phyloP scores from a whole-genome alignment of 2,797 vertebrate genomes.

The Enteromius argenteus region DNA sequence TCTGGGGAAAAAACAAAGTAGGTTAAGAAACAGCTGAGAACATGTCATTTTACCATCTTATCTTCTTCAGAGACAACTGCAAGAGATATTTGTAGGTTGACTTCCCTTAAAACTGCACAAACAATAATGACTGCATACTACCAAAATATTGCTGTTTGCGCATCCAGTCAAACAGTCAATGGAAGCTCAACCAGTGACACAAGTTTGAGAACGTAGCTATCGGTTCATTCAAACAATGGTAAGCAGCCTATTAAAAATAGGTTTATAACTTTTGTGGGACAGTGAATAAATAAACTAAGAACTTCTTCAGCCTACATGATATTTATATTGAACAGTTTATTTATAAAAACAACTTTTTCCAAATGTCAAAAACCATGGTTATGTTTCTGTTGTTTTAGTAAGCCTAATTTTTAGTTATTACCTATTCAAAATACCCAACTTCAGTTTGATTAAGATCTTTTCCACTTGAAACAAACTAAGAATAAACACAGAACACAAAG shows the following conservation, averaged over 20 bases:
- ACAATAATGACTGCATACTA: not conserved
- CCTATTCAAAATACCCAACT: too few species aligned
- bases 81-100: too few species aligned
- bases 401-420: too few species aligned
- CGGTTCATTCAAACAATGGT: not conserved
- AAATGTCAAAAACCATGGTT: too few species aligned
- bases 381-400: too few species aligned
- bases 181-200: not conserved
- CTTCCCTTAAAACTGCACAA: not conserved
- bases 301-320: not conserved
- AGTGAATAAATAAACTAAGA: not conserved
- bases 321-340: too few species aligned
- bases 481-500: conserved; percentile 71
- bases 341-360: too few species aligned
- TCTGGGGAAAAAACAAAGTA: not conserved
- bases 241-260: not conserved
- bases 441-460: too few species aligned
- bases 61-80: not conserved
- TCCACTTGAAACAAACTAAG: too few species aligned
- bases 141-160: not conserved
- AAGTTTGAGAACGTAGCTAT: not conserved
- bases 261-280: not conserved
- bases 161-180: not conserved
- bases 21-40: not conserved
- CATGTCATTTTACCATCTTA: not conserved